A percentile compares a stretch with the other conserved stretches of the same genome.
These are phyloP conservation scores for Cydia fagiglandana DNA, from an alignment of 1,140 invertebrate genomes.

Conservation along the genomic window DNA sequence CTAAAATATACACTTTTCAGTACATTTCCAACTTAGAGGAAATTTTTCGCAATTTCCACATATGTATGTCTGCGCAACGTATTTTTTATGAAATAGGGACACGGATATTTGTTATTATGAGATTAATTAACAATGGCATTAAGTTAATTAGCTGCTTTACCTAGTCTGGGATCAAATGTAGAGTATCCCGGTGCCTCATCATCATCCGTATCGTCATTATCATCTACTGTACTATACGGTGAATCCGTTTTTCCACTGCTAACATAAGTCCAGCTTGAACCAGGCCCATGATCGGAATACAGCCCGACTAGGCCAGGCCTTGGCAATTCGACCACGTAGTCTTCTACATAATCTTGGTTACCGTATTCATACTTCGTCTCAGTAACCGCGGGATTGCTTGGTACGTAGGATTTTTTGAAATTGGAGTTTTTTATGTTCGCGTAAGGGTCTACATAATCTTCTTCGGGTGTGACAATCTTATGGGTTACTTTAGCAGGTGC, in stretches of 20 bases:
- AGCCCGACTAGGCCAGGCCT: slow-evolving; percentile 62
- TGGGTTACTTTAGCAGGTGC: slow-evolving; percentile 17
- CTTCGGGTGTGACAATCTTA: slow-evolving; percentile 53
- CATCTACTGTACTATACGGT: slow-evolving; percentile 38
- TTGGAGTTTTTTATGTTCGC: slow-evolving; percentile 65
- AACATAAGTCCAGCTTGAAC: slow-evolving; percentile 46
- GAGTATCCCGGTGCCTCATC: slow-evolving; percentile 57
- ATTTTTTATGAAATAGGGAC: too few relatives aligned
- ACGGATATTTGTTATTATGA: too few relatives aligned
- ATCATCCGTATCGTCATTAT: slow-evolving; percentile 52
- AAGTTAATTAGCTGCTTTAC: slow-evolving; percentile 43
- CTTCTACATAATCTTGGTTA: slow-evolving; percentile 46
- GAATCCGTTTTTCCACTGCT: slow-evolving; percentile 46
- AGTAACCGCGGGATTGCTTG: slow-evolving; percentile 38
- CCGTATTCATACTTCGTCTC: slow-evolving; percentile 45
- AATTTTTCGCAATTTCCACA: too few relatives aligned
- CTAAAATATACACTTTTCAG: too few relatives aligned
- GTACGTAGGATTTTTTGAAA: slow-evolving; percentile 42
- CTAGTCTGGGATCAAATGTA: slow-evolving; percentile 63
- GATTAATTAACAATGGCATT: too few relatives aligned
- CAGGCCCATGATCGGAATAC: slow-evolving; percentile 58
- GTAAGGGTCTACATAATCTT: slow-evolving; percentile 65
- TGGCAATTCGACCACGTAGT: slow-evolving; percentile 62
- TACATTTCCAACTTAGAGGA: too few relatives aligned
- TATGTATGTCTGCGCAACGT: too few relatives aligned